phyloP scores from a whole-genome alignment of 2,113 vertebrate genomes.

The Cebidichthys violaceus region DNA sequence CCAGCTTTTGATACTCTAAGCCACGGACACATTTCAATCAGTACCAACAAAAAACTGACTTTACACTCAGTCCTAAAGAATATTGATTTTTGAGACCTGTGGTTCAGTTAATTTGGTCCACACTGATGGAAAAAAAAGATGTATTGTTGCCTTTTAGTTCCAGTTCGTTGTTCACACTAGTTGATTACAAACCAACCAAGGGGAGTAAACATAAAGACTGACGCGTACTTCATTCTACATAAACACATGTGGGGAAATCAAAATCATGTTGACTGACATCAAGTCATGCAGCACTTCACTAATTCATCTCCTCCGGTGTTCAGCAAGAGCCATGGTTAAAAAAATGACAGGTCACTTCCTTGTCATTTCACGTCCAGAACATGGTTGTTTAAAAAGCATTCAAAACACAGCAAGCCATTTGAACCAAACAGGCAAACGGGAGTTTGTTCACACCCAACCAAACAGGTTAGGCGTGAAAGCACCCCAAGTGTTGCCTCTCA shows the following conservation, averaged over 20 bases:
- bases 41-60: background rate
- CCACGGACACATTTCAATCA: background rate
- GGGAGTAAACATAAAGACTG: slow-evolving; percentile 4
- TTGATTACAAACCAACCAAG: slow-evolving; percentile 5
- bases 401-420: background rate
- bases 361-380: background rate
- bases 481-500: background rate
- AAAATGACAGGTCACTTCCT: background rate
- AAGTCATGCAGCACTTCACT: background rate
- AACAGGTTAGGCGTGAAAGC: slow-evolving; percentile 1
- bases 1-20: background rate
- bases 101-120: background rate
- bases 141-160: slow-evolving; percentile 4
- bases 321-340: background rate
- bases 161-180: background rate
- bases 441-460: background rate
- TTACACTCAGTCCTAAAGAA: background rate
- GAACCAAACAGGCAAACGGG: background rate
- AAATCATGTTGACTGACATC: background rate
- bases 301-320: background rate
- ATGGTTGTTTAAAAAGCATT: background rate
- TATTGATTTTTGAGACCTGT: background rate
- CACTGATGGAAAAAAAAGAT: background rate
- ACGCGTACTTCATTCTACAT: background rate
- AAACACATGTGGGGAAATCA: background rate